Base-by-base conservation (phyloP, 2,888 invertebrate species). In the Netelia melanura region DNA sequence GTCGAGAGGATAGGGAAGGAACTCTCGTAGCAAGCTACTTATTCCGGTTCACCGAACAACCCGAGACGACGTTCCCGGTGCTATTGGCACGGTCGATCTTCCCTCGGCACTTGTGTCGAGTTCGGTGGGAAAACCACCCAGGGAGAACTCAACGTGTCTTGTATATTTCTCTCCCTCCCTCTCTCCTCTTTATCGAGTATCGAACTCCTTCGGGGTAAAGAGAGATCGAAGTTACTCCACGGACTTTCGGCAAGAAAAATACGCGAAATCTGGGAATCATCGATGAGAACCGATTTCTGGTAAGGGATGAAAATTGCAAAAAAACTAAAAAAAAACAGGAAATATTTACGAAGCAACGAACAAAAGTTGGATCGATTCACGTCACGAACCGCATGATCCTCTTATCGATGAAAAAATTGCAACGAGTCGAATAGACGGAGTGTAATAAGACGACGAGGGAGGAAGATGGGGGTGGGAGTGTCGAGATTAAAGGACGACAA, bases 401-500 rank as follows among this genome's bases (percentile, higher is more conserved):
- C 89, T 91, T 89, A 90, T 88, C 88, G 89, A 83, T 6, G 58
- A 58, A 10, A 48, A 48, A 14, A 58, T 23, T 58, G 82, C 67
- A 83, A 67, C 62, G 38, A 68, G n/a, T 43, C 85, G 80, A 86
- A 85, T 44, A 72, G 86, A 86, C 81, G 62, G 83, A 89, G 72
- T 80, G 87, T 92, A 91, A 91, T 90, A 91, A 56, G 17, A 9
- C 9, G 48, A 48, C 14, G 48, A 48, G 2, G 38, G 38, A 38
- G 0, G 38, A 38, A 38, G 38, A 14, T 48, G 14, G 1, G 48
- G 48, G 48, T 91, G 88, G 88, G 87, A 25, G 38, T 6, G 6
- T 30, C 86, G 88, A 89, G 87, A 89, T 89, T 87, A 88, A 87
- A 90, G 87, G 87, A 89, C 84, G 85, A 74, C 89, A 91, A 91